Evolutionary conservation across 2,797 vertebrate species (phyloP).

Genomic region (Lateolabrax maculatus): DNA sequence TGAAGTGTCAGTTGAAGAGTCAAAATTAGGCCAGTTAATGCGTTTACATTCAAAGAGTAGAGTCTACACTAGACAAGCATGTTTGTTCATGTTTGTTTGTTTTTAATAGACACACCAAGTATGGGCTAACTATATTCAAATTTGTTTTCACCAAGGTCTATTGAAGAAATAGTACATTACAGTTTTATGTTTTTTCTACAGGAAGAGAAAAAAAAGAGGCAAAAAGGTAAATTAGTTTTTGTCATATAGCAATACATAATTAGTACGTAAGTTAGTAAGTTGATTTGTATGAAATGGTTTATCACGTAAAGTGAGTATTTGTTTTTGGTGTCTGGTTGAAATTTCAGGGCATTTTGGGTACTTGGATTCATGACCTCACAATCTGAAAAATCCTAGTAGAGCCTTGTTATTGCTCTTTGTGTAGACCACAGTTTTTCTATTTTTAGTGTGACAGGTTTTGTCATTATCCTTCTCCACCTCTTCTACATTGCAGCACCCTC

Average conservation of each 20-base stretch:
- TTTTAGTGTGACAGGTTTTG: constrained; percentile 10
- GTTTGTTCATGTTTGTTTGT: too few relatives aligned
- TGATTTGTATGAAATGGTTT: background rate
- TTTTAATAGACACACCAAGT: background rate
- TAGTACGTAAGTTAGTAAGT: too few relatives aligned
- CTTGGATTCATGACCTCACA: background rate
- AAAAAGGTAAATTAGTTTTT: background rate
- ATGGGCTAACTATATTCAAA: background rate
- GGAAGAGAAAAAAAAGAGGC: background rate
- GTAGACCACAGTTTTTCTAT: background rate
- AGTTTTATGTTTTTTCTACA: background rate
- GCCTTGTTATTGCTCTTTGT: background rate
- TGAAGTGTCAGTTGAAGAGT: background rate
- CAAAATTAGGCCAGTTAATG: background rate
- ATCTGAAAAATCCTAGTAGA: background rate
- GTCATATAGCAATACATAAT: background rate
- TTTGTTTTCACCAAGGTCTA: background rate
- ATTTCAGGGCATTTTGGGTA: background rate
- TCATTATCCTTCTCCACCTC: constrained; percentile 3
- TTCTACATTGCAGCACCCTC: background rate
- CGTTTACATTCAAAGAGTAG: background rate
- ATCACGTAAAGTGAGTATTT: too few relatives aligned
- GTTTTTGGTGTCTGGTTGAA: background rate
- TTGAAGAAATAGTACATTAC: background rate
- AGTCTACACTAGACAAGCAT: background rate